Conservation (phyloP, 2,888 invertebrate genomes). For the Omphaloscelis lunosa region DNA sequence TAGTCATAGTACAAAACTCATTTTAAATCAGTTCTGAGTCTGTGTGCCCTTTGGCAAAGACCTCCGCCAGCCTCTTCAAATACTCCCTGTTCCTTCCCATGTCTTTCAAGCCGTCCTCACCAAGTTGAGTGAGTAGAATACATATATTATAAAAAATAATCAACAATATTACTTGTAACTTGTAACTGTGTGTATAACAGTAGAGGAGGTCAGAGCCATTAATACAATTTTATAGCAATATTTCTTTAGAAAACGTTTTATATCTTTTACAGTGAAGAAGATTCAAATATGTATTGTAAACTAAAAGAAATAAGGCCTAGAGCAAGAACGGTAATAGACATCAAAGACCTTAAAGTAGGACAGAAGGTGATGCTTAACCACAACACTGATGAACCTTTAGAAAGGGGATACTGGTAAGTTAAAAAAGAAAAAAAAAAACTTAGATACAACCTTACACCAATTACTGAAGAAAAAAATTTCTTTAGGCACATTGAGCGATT, state of each 20-base stretch:
- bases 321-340: slow-evolving; percentile 89
- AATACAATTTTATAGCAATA: too few species aligned
- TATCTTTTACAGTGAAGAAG: slow-evolving; percentile 79
- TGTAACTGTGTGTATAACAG: too few species aligned
- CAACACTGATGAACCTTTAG: slow-evolving; percentile 92
- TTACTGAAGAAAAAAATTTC: too few species aligned
- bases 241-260: not conserved
- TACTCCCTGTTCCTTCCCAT: not conserved
- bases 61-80: not conserved
- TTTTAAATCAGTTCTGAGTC: not conserved
- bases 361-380: slow-evolving; percentile 94
- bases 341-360: slow-evolving; percentile 90
- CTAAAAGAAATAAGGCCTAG: slow-evolving; percentile 92
- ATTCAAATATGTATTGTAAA: slow-evolving; percentile 79
- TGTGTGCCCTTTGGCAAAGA: not conserved
- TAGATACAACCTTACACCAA: not conserved
- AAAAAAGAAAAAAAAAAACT: not conserved
- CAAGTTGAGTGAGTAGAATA: not conserved
- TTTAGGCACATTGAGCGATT: too few species aligned
- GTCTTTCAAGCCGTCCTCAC: not conserved
- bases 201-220: not conserved
- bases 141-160: too few species aligned
- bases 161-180: not conserved
- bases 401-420: slow-evolving; percentile 93
- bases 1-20: not conserved